Base-by-base conservation (phyloP, 2,888 invertebrate genomes). In the Chouioia cunea region DNA sequence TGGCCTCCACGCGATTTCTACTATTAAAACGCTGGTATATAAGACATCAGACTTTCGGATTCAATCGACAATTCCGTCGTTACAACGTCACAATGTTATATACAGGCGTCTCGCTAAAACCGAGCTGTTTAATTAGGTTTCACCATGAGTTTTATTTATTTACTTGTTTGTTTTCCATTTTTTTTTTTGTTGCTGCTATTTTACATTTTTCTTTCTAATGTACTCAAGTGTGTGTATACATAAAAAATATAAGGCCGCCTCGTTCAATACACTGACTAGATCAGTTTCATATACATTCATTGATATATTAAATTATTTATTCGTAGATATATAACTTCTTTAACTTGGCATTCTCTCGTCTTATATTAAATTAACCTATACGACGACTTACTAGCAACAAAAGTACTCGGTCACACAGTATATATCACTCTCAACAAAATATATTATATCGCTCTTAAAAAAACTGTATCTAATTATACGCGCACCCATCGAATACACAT, bases 201-300 rank as follows among this genome's bases (percentile, higher is more conserved):
- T 67, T 64, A 36, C 52, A 20, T 64, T n/a, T 20, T 63, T 27
- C 59, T 66, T 63, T 64, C 54, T 66, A 70, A 58, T 73, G 59
- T 74, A 59, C 58, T 54, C 46, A 36, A 36, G 47, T 47, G 48
- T 36, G 43, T 59, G 66, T 77, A 70, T 77, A 82, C 81, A 80
- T 85, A 84, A 77, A 83, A 84, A 85, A 85, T 83, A 85, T 85
- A 85, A 85, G 85, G 85, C 85, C 85, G 85, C 85, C 85, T 82
- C 83, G 80, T 83, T 71, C 82, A 81, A 83, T 85, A 83, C 84
- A 85, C 84, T 83, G 85, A 85, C 85, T 85, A 85, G 85, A 85
- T 83, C 84, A 85, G 81, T 80, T 81, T 79, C 78, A 79, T 78
- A 76, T 76, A 78, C 76, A 78, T 74, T 56, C 65, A 69, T 65